Evolutionary conservation across 1,140 invertebrate genomes (phyloP), one percentile per base, ranked within the genome.

Genomic region (Ruditapes philippinarum): DNA sequence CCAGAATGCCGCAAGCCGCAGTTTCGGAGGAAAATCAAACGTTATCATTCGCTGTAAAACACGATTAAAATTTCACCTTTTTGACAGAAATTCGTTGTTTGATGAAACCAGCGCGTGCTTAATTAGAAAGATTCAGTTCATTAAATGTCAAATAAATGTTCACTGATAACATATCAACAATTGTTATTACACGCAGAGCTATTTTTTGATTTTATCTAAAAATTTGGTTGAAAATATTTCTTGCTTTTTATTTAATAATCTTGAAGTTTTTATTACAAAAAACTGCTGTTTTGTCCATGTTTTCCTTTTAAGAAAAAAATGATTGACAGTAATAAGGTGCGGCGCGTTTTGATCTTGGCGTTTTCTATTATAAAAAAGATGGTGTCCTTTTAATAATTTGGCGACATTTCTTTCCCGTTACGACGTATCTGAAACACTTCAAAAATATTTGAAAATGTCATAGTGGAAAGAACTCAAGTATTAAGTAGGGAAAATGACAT

Each of bases 21-120:
- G 68, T 74, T 73, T 73, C 45, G 12, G 62, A 36, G 22, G 25
- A 49, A 84, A 33, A 70, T 73, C 62, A 82, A 84, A 84, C 57
- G 49, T 51, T 33, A 54, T 51, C 68, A 1, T 28, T 33, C 0
- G 40, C 74, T 36, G 45, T 84, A 51, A 84, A 84, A 73, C 65
- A 38, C 28, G 45, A 84, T 84, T 73, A 84, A 51, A 68, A 54
- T 54, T 73, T 84, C 82, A 84, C 82, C 62, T 54, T 73, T 73
- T 84, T 70, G 68, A 84, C 82, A 73, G 42, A 54, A 70, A 14
- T 45, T 65, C 14, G 11, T 74, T 74, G 70, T 74, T n/a, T 38
- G 65, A n/a, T 19, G 74, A 78, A 17, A 19, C 11, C 3, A 7
- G 0, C 14, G n/a, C n/a, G n/a, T 78, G 28, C 28, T 51, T 51